Percentiles rank a stretch among this genome's conserved stretches.
phyloP scores from a whole-genome alignment of 1,140 invertebrate species.

The Drosophila asahinai region DNA sequence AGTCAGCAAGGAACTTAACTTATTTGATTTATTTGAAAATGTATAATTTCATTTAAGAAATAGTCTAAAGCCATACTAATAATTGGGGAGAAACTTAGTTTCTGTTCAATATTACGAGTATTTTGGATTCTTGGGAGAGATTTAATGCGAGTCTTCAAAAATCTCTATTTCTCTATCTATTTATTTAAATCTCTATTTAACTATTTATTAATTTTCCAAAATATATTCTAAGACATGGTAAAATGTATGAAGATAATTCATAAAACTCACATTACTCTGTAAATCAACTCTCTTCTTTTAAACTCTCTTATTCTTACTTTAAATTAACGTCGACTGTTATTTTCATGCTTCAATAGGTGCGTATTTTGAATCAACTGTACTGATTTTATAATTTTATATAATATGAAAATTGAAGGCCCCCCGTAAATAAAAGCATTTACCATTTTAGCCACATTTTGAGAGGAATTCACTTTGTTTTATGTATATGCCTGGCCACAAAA shows the following conservation, averaged over 20 bases:
- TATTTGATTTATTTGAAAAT: too few species aligned
- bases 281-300: background rate
- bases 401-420: background rate
- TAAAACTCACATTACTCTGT: background rate
- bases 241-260: too few species aligned
- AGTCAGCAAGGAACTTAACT: too few species aligned
- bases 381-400: slow-evolving; percentile 6
- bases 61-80: too few species aligned
- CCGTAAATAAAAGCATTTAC: slow-evolving; percentile 7
- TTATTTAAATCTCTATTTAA: too few species aligned
- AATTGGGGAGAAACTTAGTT: background rate
- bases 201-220: background rate
- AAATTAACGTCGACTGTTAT: background rate
- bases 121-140: too few species aligned
- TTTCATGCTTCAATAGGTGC: background rate
- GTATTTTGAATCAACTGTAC: slow-evolving; percentile 6
- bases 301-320: too few species aligned
- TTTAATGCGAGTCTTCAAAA: too few species aligned
- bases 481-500: slow-evolving; percentile 38
- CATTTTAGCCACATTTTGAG: slow-evolving; percentile 26
- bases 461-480: slow-evolving; percentile 28
- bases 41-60: background rate
- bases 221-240: too few species aligned
- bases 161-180: too few species aligned
- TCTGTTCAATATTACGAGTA: background rate